phyloP scores from a whole-genome alignment of 2,797 vertebrate genomes.

The Rhodeus uyekii region DNA sequence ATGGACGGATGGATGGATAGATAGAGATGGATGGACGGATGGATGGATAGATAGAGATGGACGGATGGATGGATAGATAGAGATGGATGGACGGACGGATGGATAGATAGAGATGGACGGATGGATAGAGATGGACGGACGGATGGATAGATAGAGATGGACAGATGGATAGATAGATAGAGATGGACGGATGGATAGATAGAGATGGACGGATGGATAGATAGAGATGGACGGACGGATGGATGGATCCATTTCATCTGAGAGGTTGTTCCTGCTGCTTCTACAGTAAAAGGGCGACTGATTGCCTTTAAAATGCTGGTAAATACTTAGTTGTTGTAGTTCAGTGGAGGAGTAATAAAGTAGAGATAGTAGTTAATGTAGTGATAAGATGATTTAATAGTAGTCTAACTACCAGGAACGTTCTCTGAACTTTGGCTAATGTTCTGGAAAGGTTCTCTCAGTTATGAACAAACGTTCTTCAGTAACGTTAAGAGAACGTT shows the following conservation, averaged over 20 bases:
- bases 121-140: accelerated
- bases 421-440: too few relatives aligned
- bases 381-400: too few relatives aligned
- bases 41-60: accelerated
- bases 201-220: not conserved
- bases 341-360: too few relatives aligned
- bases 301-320: not conserved
- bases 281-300: not conserved
- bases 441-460: too few relatives aligned
- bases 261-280: too few relatives aligned
- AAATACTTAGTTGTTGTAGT: too few relatives aligned
- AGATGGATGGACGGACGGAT: accelerated
- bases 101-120: accelerated
- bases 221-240: accelerated
- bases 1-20: too few relatives aligned
- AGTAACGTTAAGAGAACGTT: too few relatives aligned
- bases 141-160: not conserved
- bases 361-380: not conserved
- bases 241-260: not conserved
- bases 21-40: accelerated
- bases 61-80: accelerated
- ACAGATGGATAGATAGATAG: not conserved
- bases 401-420: too few relatives aligned
- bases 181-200: accelerated
- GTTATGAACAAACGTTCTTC: too few relatives aligned